Evolutionary conservation across 2,888 invertebrate genomes (phyloP).

Genomic region (Acrocera orbiculus): DNA sequence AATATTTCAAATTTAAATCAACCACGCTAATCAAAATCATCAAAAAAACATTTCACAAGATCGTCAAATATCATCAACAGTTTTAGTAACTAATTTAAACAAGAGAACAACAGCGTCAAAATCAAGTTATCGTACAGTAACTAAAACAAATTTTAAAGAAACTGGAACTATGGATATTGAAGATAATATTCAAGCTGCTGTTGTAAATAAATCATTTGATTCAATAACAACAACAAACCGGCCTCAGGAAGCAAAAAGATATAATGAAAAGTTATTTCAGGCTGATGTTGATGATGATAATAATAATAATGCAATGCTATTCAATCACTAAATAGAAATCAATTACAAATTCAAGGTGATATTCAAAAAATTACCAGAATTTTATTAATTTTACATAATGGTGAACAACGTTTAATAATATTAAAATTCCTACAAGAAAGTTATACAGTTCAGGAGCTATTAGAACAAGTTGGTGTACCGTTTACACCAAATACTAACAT

Average conservation of each 20-base stretch:
- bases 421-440: slow-evolving; percentile 67
- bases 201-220: slow-evolving; percentile 23
- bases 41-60: too few relatives aligned
- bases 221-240: slow-evolving; percentile 18
- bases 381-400: slow-evolving; percentile 58
- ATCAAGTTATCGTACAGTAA: not conserved
- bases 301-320: slow-evolving; percentile 11
- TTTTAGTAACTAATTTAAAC: too few relatives aligned
- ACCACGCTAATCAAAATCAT: too few relatives aligned
- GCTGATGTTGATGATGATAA: slow-evolving; percentile 9
- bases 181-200: slow-evolving; percentile 27
- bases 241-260: slow-evolving; percentile 7
- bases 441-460: slow-evolving; percentile 63
- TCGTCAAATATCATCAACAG: too few relatives aligned
- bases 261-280: slow-evolving; percentile 3
- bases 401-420: slow-evolving; percentile 65
- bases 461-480: slow-evolving; percentile 57
- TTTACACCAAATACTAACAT: slow-evolving; percentile 53
- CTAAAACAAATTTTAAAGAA: not conserved
- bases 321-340: slow-evolving; percentile 18
- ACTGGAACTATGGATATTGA: slow-evolving; percentile 19
- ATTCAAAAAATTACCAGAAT: slow-evolving; percentile 45
- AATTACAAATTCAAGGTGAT: slow-evolving; percentile 23
- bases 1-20: too few relatives aligned
- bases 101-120: not conserved